A percentile compares a stretch with the other conserved stretches of the same genome.
phyloP scores from a whole-genome alignment of 1,140 invertebrate species.

The Doryteuthis pealeii region DNA sequence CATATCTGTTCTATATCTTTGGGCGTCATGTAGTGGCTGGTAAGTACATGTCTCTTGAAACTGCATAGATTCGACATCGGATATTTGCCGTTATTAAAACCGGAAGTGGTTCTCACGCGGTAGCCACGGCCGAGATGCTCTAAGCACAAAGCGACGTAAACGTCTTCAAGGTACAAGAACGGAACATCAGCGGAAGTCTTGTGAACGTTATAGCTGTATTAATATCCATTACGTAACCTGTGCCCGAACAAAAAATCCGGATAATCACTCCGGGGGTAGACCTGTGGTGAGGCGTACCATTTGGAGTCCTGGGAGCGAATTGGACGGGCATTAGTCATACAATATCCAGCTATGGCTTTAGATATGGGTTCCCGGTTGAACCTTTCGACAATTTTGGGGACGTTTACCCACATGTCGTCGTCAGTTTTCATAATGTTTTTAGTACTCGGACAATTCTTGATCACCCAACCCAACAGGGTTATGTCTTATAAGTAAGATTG shows the following conservation, averaged over 20 bases:
- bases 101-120: not conserved
- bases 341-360: conserved; percentile 21
- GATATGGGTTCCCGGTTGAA: conserved; percentile 12
- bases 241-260: conserved; percentile 60
- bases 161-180: conserved; percentile 59
- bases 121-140: conserved; percentile 28
- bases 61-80: conserved; percentile 56
- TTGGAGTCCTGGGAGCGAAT: conserved; percentile 54
- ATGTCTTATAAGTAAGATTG: conserved; percentile 85
- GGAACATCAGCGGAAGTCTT: conserved; percentile 43
- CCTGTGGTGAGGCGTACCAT: conserved; percentile 53
- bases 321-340: conserved; percentile 21
- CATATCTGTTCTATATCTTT: not conserved
- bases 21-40: conserved; percentile 3
- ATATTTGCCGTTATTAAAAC: conserved; percentile 66
- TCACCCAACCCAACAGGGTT: conserved; percentile 77
- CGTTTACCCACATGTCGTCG: conserved; percentile 63
- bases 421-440: conserved; percentile 60
- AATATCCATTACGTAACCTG: conserved; percentile 56
- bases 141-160: conserved; percentile 53
- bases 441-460: conserved; percentile 67
- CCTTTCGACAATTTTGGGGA: conserved; percentile 21
- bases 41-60: not conserved
- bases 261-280: conserved; percentile 52
- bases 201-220: conserved; percentile 52